Evolutionary conservation across 30 jellyfish, hydroid and myxozoan species (phyloP), one percentile per base, ranked within the genome.

Genomic region (Turritopsis dohrnii): DNA sequence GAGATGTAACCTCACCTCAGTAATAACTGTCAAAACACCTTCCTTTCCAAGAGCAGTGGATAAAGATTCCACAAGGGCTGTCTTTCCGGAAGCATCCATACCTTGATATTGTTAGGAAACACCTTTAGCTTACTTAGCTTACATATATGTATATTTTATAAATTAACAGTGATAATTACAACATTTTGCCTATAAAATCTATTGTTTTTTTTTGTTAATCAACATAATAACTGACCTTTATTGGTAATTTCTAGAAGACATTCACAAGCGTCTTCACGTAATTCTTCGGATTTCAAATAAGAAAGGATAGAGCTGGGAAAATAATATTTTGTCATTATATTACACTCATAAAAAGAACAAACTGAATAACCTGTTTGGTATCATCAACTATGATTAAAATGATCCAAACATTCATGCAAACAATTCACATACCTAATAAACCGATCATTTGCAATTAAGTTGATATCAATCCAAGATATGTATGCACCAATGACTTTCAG

Each of bases 391-490:
- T n/a, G n/a, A n/a, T n/a, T n/a, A n/a, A n/a, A n/a, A n/a, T n/a
- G n/a, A n/a, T n/a, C n/a, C n/a, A n/a, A n/a, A n/a, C n/a, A n/a
- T n/a, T n/a, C n/a, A 41, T 41, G 29, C 76, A 66, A 66, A 1
- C 17, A 17, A 26, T 1, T 66, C 29, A 21, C 8, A 66, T 79
- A 91, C 97, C 94, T 81, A 13, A 92, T 85, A 71, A 92, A 92
- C 76, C 88, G 65, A 19, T 92, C 96, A 74, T 92, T 92, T 27
- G 96, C 98, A 52, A 92, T 92, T 0, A 87, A 88, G 65, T 81
- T 88, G 77, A 92, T 92, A 65, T 92, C 96, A 81, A 92, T 92
- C 98, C 98, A 92, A 0, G 98, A 92, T 22, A 92, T 85, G 73
- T 84, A 92, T 16, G 95, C 94, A 1, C 98, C 98, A 81, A 92